Base-by-base conservation (phyloP, 2,888 invertebrate genomes). In the Eupithecia tripunctaria region DNA sequence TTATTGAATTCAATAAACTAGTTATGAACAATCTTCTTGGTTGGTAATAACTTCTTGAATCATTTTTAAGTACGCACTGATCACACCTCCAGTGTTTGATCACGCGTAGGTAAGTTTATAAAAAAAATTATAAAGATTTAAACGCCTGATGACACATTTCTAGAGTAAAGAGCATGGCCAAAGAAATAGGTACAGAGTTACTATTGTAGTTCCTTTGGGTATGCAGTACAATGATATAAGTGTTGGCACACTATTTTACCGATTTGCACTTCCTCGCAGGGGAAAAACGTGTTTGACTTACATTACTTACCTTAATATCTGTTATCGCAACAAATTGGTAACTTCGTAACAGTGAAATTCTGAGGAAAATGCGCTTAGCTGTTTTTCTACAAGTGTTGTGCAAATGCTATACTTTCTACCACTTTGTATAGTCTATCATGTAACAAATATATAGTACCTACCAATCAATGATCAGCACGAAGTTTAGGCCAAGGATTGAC, bases 361-460 rank as follows among this genome's bases (percentile, higher is more conserved):
- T 68, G 60, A 73, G 67, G n/a, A 63, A 71, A 67, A 74, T 67
- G 67, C 68, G 14, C 36, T 67, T 12, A 60, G 66, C 68, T 60
- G 73, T 83, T 85, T 85, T 82, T 85, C 76, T 77, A 74, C 77
- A 68, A 73, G 74, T 80, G 78, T 83, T 83, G 81, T 81, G 79
- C 79, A 75, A 64, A 65, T 69, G 80, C 79, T 86, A 86, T 78
- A 78, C 86, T 86, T 86, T 84, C 86, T 84, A 84, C 67, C 69
- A 56, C 47, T 72, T 43, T 29, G 41, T 68, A 64, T 72, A 76
- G 68, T 72, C 67, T 67, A 75, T 51, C 68, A 74, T 70, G 47
- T 68, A 65, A 70, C 29, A 63, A n/a, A 32, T 36, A 36, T n/a
- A 12, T 56, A 8, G 36, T 36, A 36, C 8, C n/a, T n/a, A n/a